Conservation (phyloP, 1,140 invertebrate species). For the Daktulosphaira vitifoliae region DNA sequence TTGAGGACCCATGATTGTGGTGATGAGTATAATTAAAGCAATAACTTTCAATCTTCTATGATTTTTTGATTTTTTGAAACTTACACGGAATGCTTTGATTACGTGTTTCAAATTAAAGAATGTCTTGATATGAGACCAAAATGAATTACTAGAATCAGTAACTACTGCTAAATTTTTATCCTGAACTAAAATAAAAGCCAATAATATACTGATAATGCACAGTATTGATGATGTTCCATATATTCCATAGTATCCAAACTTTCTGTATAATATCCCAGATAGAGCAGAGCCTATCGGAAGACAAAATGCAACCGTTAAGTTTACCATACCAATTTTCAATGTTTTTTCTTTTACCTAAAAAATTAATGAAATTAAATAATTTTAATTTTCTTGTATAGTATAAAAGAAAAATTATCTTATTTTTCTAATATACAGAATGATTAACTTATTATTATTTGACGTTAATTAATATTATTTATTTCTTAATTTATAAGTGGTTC, state of each 20-base stretch:
- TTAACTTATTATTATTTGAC: too few species aligned
- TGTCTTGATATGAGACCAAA: constrained; percentile 43
- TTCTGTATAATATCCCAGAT: constrained; percentile 45
- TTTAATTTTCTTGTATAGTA: too few species aligned
- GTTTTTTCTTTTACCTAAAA: constrained; percentile 57
- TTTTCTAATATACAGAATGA: too few species aligned
- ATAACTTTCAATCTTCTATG: constrained; percentile 61
- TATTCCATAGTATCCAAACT: constrained; percentile 69
- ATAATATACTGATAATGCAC: constrained; percentile 58
- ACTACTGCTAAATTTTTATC: constrained; percentile 42
- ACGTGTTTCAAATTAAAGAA: constrained; percentile 69
- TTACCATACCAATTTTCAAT: constrained; percentile 72
- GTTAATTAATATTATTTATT: too few species aligned
- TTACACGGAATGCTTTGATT: constrained; percentile 61
- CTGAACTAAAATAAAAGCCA: constrained; percentile 57
- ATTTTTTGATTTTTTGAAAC: constrained; percentile 62
- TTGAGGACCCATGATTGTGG: constrained; percentile 70
- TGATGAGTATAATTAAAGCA: constrained; percentile 64
- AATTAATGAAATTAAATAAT: too few species aligned
- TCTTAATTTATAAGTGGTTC: too few species aligned
- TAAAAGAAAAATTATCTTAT: too few species aligned
- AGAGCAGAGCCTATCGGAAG: constrained; percentile 52
- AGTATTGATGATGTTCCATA: constrained; percentile 57
- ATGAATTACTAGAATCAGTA: constrained; percentile 16
- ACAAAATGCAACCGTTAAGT: constrained; percentile 67